These are phyloP conservation scores for Oikopleura dioica DNA, from an alignment of 23 tunicate genomes.

Conservation along the genomic window DNA sequence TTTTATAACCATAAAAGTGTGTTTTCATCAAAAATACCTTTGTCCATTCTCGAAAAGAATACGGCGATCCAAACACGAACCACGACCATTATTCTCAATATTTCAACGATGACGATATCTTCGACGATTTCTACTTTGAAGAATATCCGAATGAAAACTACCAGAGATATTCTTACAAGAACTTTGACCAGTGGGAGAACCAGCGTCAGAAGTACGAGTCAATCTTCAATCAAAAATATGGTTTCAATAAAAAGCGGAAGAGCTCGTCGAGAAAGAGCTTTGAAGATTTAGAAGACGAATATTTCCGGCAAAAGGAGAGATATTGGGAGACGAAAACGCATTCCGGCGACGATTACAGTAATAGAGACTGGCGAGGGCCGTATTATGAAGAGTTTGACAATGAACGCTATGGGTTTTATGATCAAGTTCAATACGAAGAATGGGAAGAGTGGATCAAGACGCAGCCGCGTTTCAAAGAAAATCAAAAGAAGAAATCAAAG, in stretches of 20 bases:
- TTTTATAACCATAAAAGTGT: too few relatives aligned
- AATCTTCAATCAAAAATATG: neutral
- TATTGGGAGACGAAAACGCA: neutral
- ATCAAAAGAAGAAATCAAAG: neutral
- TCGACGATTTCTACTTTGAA: neutral
- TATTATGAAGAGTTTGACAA: too few relatives aligned
- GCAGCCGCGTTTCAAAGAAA: neutral
- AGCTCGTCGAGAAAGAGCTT: neutral
- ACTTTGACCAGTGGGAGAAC: neutral
- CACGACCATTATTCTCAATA: neutral
- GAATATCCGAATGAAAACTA: neutral
- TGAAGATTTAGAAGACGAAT: neutral
- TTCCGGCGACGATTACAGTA: neutral
- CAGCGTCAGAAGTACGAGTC: neutral
- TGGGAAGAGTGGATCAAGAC: constrained; percentile 10
- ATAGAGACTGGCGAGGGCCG: too few relatives aligned
- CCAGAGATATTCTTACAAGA: neutral
- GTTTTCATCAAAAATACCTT: too few relatives aligned
- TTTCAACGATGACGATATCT: neutral
- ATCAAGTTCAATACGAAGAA: neutral
- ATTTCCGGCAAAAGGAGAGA: neutral
- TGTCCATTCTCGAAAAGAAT: neutral
- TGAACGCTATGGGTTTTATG: neutral
- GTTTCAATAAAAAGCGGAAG: neutral
- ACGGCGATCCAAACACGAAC: neutral